phyloP scores from a whole-genome alignment of 2,113 vertebrate species.

The Herpailurus yagouaroundi region DNA sequence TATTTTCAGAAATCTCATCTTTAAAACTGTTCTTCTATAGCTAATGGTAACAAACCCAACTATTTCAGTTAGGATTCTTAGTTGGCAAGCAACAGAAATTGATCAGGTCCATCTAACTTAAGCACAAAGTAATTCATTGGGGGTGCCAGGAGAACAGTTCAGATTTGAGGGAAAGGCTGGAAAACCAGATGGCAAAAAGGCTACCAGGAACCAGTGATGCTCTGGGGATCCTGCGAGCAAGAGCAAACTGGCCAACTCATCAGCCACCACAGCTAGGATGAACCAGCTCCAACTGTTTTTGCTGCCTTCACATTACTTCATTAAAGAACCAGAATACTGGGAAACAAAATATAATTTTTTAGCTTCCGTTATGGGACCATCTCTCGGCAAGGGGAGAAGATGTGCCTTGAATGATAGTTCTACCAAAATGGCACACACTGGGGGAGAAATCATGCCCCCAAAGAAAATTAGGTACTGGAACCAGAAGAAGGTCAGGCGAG shows the following conservation, averaged over 20 bases:
- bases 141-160: neutral
- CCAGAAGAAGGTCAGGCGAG: neutral
- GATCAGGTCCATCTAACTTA: neutral
- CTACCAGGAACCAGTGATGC: neutral
- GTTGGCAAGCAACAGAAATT: slow-evolving; percentile 14
- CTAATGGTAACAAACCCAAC: neutral
- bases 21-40: neutral
- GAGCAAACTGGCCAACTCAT: neutral
- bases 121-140: neutral
- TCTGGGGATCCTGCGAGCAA: neutral
- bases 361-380: neutral
- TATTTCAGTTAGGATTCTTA: neutral
- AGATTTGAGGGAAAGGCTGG: neutral
- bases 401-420: neutral
- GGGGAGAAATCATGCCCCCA: neutral
- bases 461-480: neutral
- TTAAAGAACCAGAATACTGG: neutral
- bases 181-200: neutral
- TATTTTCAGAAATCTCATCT: neutral
- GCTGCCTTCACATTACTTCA: neutral
- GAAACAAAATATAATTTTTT: neutral
- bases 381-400: neutral
- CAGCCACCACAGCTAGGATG: neutral
- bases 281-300: neutral
- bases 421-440: neutral